These are phyloP conservation scores for Calameuta pallipes DNA, from an alignment of 2,888 invertebrate species.

Conservation along the genomic window DNA sequence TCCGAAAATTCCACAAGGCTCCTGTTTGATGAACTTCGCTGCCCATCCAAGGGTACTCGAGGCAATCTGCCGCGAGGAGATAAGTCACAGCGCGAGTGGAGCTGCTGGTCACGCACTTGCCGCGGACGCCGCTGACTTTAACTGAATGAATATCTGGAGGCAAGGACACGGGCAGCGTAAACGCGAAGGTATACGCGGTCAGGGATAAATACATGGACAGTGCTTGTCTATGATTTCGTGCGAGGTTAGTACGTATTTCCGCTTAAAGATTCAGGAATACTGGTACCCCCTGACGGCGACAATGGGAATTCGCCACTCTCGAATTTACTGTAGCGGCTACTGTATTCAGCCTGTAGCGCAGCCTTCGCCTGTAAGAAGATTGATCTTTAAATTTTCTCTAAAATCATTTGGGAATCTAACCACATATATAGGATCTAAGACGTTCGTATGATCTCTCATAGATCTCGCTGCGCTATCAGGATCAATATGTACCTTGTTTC, in stretches of 20 bases:
- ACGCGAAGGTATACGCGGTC: neutral
- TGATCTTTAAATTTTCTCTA: neutral
- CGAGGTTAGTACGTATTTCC: constrained; percentile 56
- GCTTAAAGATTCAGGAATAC: constrained; percentile 56
- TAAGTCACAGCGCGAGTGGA: neutral
- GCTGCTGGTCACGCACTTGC: neutral
- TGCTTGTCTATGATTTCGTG: neutral
- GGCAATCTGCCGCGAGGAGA: neutral
- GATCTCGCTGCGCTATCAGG: neutral
- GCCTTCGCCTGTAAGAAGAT: constrained; percentile 53
- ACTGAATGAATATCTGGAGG: neutral
- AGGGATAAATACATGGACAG: neutral
- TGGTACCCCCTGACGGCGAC: constrained; percentile 55
- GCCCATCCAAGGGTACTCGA: neutral
- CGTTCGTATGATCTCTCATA: neutral
- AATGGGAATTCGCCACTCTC: constrained; percentile 57
- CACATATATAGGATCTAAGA: neutral
- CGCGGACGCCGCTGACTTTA: neutral
- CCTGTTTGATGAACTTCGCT: constrained; percentile 33
- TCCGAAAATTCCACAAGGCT: constrained; percentile 65
- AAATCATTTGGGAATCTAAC: neutral
- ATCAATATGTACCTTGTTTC: constrained; percentile 69
- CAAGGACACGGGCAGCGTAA: neutral
- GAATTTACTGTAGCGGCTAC: constrained; percentile 56
- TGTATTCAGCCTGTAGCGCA: constrained; percentile 59